A percentile compares a stretch with the other conserved stretches of the same genome.
phyloP scores from a whole-genome alignment of 2,113 vertebrate species.

The Physeter macrocephalus region DNA sequence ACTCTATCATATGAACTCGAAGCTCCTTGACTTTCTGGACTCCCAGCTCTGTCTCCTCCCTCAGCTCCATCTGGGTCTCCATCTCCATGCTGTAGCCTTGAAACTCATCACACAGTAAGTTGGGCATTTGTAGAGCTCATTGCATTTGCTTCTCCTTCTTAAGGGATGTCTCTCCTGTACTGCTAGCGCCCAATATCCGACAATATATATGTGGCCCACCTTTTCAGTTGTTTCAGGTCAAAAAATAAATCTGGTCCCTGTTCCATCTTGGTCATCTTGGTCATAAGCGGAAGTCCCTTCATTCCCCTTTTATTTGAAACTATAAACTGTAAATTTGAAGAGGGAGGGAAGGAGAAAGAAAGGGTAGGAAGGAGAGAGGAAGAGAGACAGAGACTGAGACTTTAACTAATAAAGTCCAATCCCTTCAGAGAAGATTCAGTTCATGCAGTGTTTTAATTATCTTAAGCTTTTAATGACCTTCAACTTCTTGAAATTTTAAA shows the following conservation, averaged over 20 bases:
- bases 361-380: not conserved
- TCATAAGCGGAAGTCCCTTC: not conserved
- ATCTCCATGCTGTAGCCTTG: not conserved
- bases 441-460: not conserved
- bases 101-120: not conserved
- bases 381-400: not conserved
- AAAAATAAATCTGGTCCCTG: not conserved
- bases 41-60: not conserved
- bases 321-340: not conserved
- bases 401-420: not conserved
- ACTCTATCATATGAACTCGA: not conserved
- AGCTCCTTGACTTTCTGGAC: not conserved
- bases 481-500: not conserved
- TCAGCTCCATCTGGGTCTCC: not conserved
- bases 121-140: not conserved
- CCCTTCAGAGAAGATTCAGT: not conserved
- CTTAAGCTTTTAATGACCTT: conserved; percentile 14
- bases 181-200: not conserved
- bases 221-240: not conserved
- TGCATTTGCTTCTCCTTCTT: not conserved
- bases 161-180: not conserved
- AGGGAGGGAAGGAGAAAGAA: not conserved
- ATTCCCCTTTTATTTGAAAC: not conserved
- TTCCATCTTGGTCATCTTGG: not conserved
- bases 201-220: not conserved